phyloP scores from a whole-genome alignment of 2,888 invertebrate genomes.

The Drosophila anomelani region DNA sequence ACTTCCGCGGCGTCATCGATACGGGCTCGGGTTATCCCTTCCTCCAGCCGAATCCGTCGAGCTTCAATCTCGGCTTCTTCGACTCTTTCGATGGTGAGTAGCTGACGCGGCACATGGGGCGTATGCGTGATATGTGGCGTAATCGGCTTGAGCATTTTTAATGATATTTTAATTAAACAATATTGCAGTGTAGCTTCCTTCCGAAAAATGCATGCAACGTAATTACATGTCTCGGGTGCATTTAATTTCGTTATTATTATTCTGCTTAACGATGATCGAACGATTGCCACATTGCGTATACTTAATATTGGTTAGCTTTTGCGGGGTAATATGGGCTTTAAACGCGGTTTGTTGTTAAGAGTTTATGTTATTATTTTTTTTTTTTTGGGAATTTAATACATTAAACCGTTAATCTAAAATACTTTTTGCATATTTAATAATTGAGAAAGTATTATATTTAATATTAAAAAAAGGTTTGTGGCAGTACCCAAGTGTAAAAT shows the following conservation, averaged over 20 bases:
- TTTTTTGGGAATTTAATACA: neutral
- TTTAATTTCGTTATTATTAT: slow-evolving; percentile 28
- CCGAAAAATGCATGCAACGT: slow-evolving; percentile 40
- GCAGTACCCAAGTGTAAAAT: no score
- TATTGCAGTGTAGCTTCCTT: slow-evolving; percentile 55
- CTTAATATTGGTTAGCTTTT: neutral
- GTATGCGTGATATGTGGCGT: slow-evolving; percentile 30
- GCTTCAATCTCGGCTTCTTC: slow-evolving; percentile 81
- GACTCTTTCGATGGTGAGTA: slow-evolving; percentile 83
- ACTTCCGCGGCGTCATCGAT: slow-evolving; percentile 83
- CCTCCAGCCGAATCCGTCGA: slow-evolving; percentile 77
- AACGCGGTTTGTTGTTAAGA: neutral
- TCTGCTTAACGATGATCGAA: slow-evolving; percentile 28
- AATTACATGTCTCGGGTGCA: slow-evolving; percentile 41
- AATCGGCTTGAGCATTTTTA: slow-evolving; percentile 51
- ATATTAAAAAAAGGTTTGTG: neutral
- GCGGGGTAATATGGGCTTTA: neutral
- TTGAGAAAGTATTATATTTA: neutral
- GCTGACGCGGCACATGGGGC: slow-evolving; percentile 8
- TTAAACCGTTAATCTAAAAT: no score
- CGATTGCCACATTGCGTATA: slow-evolving; percentile 22
- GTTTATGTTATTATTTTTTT: neutral
- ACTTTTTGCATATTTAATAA: no score
- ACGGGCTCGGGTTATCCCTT: slow-evolving; percentile 83
- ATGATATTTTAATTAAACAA: slow-evolving; percentile 74